Evolutionary conservation across 2,888 invertebrate species (phyloP).

Genomic region (Macrosoma leucophasiata): DNA sequence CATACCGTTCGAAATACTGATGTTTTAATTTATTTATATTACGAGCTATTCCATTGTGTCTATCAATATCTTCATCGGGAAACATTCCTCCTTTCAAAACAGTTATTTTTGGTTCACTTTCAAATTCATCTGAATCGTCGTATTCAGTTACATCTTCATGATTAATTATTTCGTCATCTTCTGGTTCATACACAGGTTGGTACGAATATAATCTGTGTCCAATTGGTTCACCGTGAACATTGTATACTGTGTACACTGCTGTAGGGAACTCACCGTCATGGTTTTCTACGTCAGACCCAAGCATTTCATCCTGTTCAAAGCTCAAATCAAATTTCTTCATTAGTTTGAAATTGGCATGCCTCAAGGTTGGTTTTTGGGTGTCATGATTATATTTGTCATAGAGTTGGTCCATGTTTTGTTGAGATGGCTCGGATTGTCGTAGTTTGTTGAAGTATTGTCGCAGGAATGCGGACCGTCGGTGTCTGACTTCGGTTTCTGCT

Average conservation of each 20-base stretch:
- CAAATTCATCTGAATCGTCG: conserved; percentile 42
- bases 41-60: conserved; percentile 34
- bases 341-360: conserved; percentile 65
- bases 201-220: conserved; percentile 65
- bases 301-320: conserved; percentile 45
- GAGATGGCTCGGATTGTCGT: conserved; percentile 39
- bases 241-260: conserved; percentile 63
- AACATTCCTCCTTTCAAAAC: conserved; percentile 65
- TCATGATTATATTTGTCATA: conserved; percentile 67
- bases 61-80: conserved; percentile 37
- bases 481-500: conserved; percentile 53
- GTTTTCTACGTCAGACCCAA: conserved; percentile 32
- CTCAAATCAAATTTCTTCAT: conserved; percentile 62
- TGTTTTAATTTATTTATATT: conserved; percentile 62
- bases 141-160: conserved; percentile 50
- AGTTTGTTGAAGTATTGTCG: conserved; percentile 61
- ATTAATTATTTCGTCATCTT: conserved; percentile 51
- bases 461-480: conserved; percentile 54
- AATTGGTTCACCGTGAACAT: conserved; percentile 68
- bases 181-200: conserved; percentile 67
- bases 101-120: conserved; percentile 50
- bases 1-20: conserved; percentile 61
- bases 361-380: conserved; percentile 55
- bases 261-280: conserved; percentile 52
- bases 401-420: conserved; percentile 47